These are phyloP conservation scores for Caenorhabditis virilis DNA, from an alignment of 2,888 invertebrate species.

Conservation along the genomic window DNA sequence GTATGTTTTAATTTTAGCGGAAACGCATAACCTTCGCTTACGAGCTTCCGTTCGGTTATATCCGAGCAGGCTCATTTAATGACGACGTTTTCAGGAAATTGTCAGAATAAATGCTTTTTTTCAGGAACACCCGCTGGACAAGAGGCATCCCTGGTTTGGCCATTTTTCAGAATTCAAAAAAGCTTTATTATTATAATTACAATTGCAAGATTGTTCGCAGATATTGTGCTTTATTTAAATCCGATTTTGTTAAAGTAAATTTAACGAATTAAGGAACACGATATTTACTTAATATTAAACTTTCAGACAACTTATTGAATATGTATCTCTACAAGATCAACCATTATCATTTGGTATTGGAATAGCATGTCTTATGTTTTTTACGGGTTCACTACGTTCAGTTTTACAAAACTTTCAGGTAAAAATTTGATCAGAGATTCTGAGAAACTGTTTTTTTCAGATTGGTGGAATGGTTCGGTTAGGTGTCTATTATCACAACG, in stretches of 20 bases:
- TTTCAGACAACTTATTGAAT: slow-evolving; percentile 58
- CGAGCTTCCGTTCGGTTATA: too few relatives aligned
- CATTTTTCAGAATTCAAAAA: slow-evolving; percentile 47
- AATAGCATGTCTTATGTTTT: slow-evolving; percentile 59
- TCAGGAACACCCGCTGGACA: slow-evolving; percentile 1
- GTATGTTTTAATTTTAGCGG: too few relatives aligned
- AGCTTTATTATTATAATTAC: slow-evolving; percentile 45
- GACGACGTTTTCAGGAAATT: too few relatives aligned
- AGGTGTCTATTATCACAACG: slow-evolving; percentile 34
- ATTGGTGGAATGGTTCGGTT: slow-evolving; percentile 36
- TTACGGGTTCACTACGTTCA: slow-evolving; percentile 25
- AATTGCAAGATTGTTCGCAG: slow-evolving; percentile 50
- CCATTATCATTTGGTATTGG: slow-evolving; percentile 56
- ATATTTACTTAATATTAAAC: not conserved
- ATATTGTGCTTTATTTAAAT: slow-evolving; percentile 59
- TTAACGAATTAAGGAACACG: too few relatives aligned
- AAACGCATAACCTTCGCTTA: too few relatives aligned
- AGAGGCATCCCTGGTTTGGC: slow-evolving; percentile 50
- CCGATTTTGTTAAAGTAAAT: slow-evolving; percentile 59
- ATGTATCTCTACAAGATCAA: slow-evolving; percentile 47
- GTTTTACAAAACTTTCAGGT: slow-evolving; percentile 38
- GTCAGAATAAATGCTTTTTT: too few relatives aligned
- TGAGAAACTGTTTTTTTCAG: slow-evolving; percentile 8
- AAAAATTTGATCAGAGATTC: not conserved
- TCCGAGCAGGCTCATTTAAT: too few relatives aligned